phyloP scores from a whole-genome alignment of 2,113 vertebrate genomes.

The Limnothrissa miodon region DNA sequence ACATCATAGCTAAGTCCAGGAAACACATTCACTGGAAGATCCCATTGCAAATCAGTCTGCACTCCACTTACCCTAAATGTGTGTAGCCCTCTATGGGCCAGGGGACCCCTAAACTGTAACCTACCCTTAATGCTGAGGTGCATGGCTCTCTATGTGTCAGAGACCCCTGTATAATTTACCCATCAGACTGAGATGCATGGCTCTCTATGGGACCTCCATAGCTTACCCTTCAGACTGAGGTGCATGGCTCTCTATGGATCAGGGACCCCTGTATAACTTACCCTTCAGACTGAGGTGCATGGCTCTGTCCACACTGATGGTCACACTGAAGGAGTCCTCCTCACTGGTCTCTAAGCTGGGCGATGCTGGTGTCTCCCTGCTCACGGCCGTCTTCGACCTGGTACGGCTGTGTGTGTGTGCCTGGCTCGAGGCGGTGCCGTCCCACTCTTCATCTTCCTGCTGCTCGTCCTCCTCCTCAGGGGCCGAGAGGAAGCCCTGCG shows the following conservation, averaged over 20 bases:
- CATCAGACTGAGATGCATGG: slow-evolving; percentile 88
- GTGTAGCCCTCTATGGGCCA: too few relatives aligned
- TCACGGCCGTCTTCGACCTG: slow-evolving; percentile 28
- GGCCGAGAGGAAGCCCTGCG: slow-evolving; percentile 55
- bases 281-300: slow-evolving; percentile 95
- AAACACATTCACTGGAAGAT: too few relatives aligned
- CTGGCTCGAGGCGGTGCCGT: slow-evolving; percentile 34
- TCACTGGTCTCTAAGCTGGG: slow-evolving; percentile 27
- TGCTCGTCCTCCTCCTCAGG: slow-evolving; percentile 40
- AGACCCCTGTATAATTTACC: too few relatives aligned
- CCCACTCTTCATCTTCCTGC: slow-evolving; percentile 18
- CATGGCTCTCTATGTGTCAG: too few relatives aligned
- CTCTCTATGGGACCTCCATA: too few relatives aligned
- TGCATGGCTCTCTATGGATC: too few relatives aligned
- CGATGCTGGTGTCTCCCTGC: slow-evolving; percentile 37
- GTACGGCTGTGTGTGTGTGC: slow-evolving; percentile 32
- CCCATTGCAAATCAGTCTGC: too few relatives aligned
- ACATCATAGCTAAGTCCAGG: too few relatives aligned
- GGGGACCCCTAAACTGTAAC: not conserved
- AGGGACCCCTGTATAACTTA: too few relatives aligned
- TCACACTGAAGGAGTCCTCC: slow-evolving; percentile 78
- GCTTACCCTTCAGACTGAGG: slow-evolving; percentile 88
- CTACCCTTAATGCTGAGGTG: slow-evolving; percentile 92
- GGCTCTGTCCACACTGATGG: slow-evolving; percentile 83
- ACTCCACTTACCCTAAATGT: too few relatives aligned